Base-by-base conservation (phyloP, 2,113 vertebrate species). In the Hippolais icterina region DNA sequence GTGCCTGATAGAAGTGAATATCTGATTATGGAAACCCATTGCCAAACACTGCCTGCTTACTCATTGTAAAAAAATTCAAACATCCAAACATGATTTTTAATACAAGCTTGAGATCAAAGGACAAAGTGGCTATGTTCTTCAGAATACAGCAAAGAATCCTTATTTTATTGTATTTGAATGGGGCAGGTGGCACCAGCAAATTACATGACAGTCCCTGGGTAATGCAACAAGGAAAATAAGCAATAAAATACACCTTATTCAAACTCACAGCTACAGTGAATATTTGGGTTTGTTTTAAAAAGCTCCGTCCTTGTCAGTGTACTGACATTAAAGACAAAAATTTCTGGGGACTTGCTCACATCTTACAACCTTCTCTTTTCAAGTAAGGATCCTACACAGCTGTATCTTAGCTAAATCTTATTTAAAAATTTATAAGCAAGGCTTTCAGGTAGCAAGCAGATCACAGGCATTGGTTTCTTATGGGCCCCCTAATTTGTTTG, bases 71-170 rank as follows among this genome's bases (percentile, higher is more conserved):
- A 87, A 68, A 96, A 96, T 90, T 75, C 71, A 87, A 96, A 94
- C 54, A 91, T 69, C 65, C 64, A 92, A 93, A 93, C 69, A 72
- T 35, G 22, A 46, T 91, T 96, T 96, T 96, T 90, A 84, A 92
- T 94, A 94, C 46, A 92, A 83, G 78, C 63, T 81, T 75, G 72
- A 93, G 83, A 93, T 96, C 92, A 94, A 92, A 93, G 86, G 60
- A 88, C 20, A 78, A 63, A 89, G 69, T 87, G 49, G 16, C 41
- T 90, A 16, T 50, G 23, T 93, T 96, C 69, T 70, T 93, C 5
- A 4, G 47, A 86, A 94, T 71, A 71, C 41, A 94, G 76, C 11
- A 71, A 90, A 92, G 69, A 81, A 93, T 92, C 28, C 50, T 82
- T 57, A 31, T 94, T 89, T 89, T 93, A 64, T 78, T 87, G 44